Evolutionary conservation across 1,140 invertebrate genomes (phyloP), one percentile per base, ranked within the genome.

Genomic region (Asobara japonica): DNA sequence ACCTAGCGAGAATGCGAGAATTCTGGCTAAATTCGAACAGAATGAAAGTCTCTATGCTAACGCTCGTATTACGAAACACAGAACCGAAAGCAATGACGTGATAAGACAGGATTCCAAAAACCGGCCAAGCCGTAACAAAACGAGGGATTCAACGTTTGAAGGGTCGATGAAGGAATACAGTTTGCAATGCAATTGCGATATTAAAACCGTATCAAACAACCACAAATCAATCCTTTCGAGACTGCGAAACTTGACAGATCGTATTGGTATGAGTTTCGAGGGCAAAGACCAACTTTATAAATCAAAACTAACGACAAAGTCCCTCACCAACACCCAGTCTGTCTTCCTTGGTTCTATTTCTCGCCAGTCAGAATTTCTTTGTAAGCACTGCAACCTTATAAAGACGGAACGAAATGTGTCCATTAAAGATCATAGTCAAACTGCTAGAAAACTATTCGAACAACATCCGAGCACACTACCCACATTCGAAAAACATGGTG

Each of bases 401-500:
- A 84, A 84, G 25, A 18, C 65, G 5, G 45, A 62, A 2, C 85
- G 81, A 7, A n/a, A 72, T 20, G n/a, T n/a, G n/a, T n/a, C n/a
- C n/a, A 61, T 8, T 3, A 73, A 62, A 27, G 69, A 76, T 71
- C 4, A 69, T 76, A 11, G 31, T 62, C 13, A 13, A 8, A 79
- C 73, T 1, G 73, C 80, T 1, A 74, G 77, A 0, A 78, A 82
- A 3, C 11, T 79, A 2, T 41, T 77, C 30, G 85, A 86, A 5
- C 85, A 85, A 33, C 76, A 79, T 0, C 84, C 84, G 0, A 87
- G 84, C 83, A 87, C 84, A 0, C 25, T 87, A 66, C 85, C 85
- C 4, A 87, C 86, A 48, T 73, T 79, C 0, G 77, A 76, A 16
- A 83, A 85, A 38, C 80, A 86, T 7, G 85, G 85, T 10, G 78